A percentile compares a stretch with the other conserved stretches of the same genome.
phyloP scores from a whole-genome alignment of 2,797 vertebrate species.

The Xyrichtys novacula region DNA sequence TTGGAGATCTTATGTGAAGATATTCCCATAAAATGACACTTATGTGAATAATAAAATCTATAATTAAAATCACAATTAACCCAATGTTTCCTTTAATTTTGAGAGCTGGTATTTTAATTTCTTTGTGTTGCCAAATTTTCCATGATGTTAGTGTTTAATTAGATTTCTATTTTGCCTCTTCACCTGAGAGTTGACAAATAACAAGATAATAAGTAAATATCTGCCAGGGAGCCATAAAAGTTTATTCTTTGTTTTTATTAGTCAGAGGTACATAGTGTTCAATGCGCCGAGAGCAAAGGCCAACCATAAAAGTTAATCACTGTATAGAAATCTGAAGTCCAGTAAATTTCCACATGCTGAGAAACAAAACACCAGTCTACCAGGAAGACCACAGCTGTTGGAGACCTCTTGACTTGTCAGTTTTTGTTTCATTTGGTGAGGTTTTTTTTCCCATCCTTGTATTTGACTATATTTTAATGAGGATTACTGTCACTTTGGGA shows the following conservation, averaged over 20 bases:
- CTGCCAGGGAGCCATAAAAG: conserved; percentile 84
- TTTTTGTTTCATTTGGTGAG: conserved; percentile 43
- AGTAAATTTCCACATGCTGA: conserved; percentile 88
- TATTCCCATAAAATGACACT: background rate
- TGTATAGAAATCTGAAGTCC: conserved; percentile 88
- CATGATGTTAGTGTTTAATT: conserved; percentile 83
- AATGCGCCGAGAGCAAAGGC: conserved; percentile 85
- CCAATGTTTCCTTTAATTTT: background rate
- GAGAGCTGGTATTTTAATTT: conserved; percentile 1
- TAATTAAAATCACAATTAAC: too few species aligned
- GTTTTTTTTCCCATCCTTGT: conserved; percentile 1
- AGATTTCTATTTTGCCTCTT: conserved; percentile 79
- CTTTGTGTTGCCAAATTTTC: conserved; percentile 71
- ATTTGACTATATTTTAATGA: conserved; percentile 13
- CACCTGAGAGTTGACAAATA: conserved; percentile 85
- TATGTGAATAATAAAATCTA: too few species aligned
- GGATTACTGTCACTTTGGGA: conserved; percentile 43
- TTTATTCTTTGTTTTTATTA: conserved; percentile 90
- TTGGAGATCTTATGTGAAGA: background rate
- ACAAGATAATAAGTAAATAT: conserved; percentile 86
- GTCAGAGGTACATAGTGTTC: conserved; percentile 86
- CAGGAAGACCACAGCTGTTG: conserved; percentile 76
- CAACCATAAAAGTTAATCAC: conserved; percentile 90
- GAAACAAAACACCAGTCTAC: conserved; percentile 77
- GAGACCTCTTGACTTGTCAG: conserved; percentile 41